Evolutionary conservation across 2,113 vertebrate genomes (phyloP).

Genomic region (Pterocles burchelli): DNA sequence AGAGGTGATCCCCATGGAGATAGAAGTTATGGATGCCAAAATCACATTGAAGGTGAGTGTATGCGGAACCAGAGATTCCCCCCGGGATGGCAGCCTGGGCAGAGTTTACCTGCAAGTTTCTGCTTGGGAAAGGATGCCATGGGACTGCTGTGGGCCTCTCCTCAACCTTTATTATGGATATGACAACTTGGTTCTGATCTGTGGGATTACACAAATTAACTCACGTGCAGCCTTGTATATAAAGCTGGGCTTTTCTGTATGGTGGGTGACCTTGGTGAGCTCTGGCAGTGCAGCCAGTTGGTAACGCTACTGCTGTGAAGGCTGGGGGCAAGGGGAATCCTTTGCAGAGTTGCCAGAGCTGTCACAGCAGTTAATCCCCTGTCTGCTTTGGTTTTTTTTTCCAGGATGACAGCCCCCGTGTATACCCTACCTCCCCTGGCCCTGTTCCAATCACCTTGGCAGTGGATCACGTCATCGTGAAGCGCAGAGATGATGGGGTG

Average conservation of each 20-base stretch:
- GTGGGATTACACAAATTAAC: too few relatives aligned
- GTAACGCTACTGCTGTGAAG: background rate
- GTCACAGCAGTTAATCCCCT: background rate
- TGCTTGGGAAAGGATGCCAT: background rate
- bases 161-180: background rate
- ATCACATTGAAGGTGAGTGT: conserved; percentile 86
- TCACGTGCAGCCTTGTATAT: fast-evolving
- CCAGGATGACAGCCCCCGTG: conserved; percentile 89
- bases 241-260: background rate
- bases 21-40: conserved; percentile 83
- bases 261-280: background rate
- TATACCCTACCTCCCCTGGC: conserved; percentile 91
- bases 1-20: conserved; percentile 87
- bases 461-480: conserved; percentile 83
- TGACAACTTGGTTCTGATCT: background rate
- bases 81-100: background rate
- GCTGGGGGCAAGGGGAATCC: background rate
- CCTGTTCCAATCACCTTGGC: conserved; percentile 85
- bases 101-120: background rate
- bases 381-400: background rate
- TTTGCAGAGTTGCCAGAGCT: background rate
- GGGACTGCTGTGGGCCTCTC: background rate
- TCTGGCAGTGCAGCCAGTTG: background rate
- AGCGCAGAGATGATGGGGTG: conserved; percentile 85
- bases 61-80: conserved; percentile 12